phyloP scores from a whole-genome alignment of 1,140 invertebrate species.

The Piezodorus guildinii region DNA sequence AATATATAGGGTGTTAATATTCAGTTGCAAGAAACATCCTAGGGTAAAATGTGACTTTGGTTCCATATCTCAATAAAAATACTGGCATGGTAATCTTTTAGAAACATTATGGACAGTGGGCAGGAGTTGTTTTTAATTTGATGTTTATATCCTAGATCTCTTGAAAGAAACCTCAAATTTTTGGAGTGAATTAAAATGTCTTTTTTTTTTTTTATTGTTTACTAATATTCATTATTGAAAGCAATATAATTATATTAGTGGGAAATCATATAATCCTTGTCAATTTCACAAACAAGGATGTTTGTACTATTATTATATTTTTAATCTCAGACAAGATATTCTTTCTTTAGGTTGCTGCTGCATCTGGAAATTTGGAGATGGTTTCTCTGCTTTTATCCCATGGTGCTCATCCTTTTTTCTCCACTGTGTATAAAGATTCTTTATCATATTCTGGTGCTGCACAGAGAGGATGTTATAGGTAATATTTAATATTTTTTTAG shows the following conservation, averaged over 20 bases:
- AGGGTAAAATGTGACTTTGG: too few relatives aligned
- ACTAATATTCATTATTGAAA: constrained; percentile 8
- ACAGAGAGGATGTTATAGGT: constrained; percentile 69
- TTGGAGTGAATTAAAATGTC: too few relatives aligned
- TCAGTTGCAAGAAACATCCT: too few relatives aligned
- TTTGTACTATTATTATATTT: not conserved
- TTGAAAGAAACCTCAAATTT: too few relatives aligned
- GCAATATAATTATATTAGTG: not conserved
- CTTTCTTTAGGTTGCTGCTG: constrained; percentile 49
- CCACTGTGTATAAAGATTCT: constrained; percentile 67
- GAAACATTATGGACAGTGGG: too few relatives aligned
- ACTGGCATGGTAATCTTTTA: too few relatives aligned
- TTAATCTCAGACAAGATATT: too few relatives aligned
- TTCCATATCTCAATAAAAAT: too few relatives aligned
- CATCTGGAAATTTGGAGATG: constrained; percentile 67
- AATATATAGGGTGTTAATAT: too few relatives aligned
- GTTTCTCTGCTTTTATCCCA: constrained; percentile 65
- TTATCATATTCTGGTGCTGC: constrained; percentile 73
- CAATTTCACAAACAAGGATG: not conserved
- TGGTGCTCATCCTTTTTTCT: constrained; percentile 75
- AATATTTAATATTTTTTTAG: constrained; percentile 18
- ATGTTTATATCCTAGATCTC: too few relatives aligned
- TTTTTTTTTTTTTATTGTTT: too few relatives aligned
- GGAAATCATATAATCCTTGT: not conserved
- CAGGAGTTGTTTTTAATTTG: too few relatives aligned